Base-by-base conservation (phyloP, 2,797 vertebrate species). In the Cebuella pygmaea region DNA sequence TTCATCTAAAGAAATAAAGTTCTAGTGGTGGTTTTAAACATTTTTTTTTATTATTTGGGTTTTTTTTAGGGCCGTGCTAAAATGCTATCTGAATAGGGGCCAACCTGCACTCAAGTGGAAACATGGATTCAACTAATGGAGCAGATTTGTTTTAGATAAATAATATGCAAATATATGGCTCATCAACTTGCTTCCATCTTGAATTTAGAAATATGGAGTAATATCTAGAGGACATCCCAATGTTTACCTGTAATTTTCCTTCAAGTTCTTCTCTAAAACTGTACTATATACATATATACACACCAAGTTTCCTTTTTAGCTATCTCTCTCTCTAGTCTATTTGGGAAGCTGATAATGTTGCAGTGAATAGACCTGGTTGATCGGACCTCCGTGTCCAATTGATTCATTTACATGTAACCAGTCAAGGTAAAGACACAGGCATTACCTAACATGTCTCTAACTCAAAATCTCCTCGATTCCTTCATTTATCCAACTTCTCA, bases 401-500 rank as follows among this genome's bases (percentile, higher is more conserved):
- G 26, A 70, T 88, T 50, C 4, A 80, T 36, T 92, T 78, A 59
- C 48, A 61, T 44, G 22, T 70, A 81, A 88, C 2, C 46, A 22
- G 17, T 78, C 52, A 57, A 93, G 26, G 33, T 33, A 89, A 61
- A 92, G 6, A 55, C 36, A 15, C 8, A 36, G 41, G 22, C 89
- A 10, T 83, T 79, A 52, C 26, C n/a, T 41, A 55, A 11, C 44
- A 46, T 17, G 2, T 52, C 26, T 89, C 14, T 93, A 50, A 67
- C 46, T 91, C 94, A 50, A 14, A 90, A 92, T n/a, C 30, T 39
- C 27, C 9, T 89, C 9, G 76, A 20, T 82, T 96, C 72, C 93
- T 93, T 82, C 41, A 80, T 81, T 90, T 91, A 30, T 94, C 27
- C 24, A 91, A 26, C 30, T 96, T 97, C 67, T 96, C n/a, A 88